Base-by-base conservation (phyloP, 64 coral and sea anemone genomes). In the Astreopora myriophthalma region DNA sequence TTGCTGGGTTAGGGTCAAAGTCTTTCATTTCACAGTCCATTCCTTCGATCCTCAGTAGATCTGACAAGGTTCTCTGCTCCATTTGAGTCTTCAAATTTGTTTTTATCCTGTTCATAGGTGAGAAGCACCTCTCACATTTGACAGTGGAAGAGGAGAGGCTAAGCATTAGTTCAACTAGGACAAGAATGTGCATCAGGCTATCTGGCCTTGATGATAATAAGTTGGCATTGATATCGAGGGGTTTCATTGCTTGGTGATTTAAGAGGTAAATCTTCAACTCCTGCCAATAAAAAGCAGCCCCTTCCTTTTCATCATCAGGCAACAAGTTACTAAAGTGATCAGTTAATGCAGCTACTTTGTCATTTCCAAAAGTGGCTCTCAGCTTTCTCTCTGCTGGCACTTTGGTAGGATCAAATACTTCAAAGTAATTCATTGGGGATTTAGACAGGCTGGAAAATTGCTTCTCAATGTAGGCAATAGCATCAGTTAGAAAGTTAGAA, bases 11-110 rank as follows among this genome's bases (percentile, higher is more conserved):
- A 58, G 51, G 76, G 76, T 80, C 49, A 80, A 80, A 80, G 76
- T 80, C 76, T 34, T 60, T 80, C 14, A 80, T 80, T 80, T 80
- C 49, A 80, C 48, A 60, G 76, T 80, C 76, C 76, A 80, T 80
- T 80, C 76, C 76, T 51, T 77, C 30, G 74, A 77, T 77, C 42
- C 74, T 77, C 23, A 77, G 74, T 25, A 77, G 74, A 77, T 52
- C 74, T 77, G 74, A 77, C 74, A 77, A 77, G 74, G 74, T 77
- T 77, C 74, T 49, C 74, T 77, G 38, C 74, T 77, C 74, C 39
- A 77, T 55, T 77, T 8, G 22, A 48, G 44, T 77, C 74, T 77
- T 77, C 23, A 77, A 52, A 77, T 77, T 55, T 14, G 74, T 77
- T 77, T 77, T 77, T 77, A 77, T 77, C 24, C 40, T 52, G 74